These are phyloP conservation scores for Ranitomeya imitator DNA, from an alignment of 2,113 vertebrate species.

Conservation along the genomic window DNA sequence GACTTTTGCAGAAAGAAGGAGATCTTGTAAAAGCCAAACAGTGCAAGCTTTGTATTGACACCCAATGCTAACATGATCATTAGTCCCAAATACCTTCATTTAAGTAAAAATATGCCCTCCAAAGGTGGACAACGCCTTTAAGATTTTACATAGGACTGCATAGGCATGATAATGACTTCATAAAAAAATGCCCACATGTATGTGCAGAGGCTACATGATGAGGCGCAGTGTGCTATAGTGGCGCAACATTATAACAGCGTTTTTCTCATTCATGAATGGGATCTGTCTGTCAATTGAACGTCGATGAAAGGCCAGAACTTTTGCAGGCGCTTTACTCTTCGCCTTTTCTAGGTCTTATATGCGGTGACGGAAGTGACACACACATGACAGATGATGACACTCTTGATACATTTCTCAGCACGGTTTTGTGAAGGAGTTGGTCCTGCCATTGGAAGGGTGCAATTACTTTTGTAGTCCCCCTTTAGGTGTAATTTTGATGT, in stretches of 20 bases:
- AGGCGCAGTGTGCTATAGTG: not conserved
- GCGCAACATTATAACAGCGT: not conserved
- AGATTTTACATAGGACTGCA: too few relatives aligned
- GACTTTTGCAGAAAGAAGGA: too few relatives aligned
- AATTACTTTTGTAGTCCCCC: not conserved
- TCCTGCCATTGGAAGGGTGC: constrained; percentile 3
- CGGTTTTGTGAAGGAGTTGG: not conserved
- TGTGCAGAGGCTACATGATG: not conserved
- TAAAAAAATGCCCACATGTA: too few relatives aligned
- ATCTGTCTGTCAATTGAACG: not conserved
- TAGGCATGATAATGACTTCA: too few relatives aligned
- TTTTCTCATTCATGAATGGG: not conserved
- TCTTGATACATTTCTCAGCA: not conserved
- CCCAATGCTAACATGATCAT: too few relatives aligned
- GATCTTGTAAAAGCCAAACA: too few relatives aligned
- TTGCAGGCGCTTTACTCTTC: constrained; percentile 13
- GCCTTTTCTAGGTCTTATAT: too few relatives aligned
- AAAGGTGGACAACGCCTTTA: too few relatives aligned
- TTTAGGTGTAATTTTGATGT: not conserved
- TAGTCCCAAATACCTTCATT: too few relatives aligned
- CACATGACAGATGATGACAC: constrained; percentile 25
- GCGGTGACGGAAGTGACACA: constrained; percentile 13
- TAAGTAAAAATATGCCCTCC: too few relatives aligned
- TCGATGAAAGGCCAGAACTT: constrained; percentile 8
- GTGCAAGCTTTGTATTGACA: too few relatives aligned